phyloP scores from a whole-genome alignment of 2,888 invertebrate species.

The Nebria salina region DNA sequence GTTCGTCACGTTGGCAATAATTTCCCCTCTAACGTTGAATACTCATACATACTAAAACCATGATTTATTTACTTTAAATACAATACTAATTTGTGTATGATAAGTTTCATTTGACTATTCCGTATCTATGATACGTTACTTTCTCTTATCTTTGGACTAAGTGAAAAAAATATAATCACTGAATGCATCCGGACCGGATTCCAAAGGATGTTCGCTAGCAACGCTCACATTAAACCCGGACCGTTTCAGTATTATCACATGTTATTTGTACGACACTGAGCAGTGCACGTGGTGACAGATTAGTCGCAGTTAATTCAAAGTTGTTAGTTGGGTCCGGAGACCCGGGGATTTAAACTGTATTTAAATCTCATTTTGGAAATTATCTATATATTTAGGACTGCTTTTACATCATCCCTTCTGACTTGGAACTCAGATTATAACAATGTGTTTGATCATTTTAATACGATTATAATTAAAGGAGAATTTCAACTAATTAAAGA shows the following conservation, averaged over 20 bases:
- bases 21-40: too few species aligned
- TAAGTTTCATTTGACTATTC: background rate
- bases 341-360: constrained; percentile 38
- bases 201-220: background rate
- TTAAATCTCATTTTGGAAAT: constrained; percentile 36
- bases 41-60: too few species aligned
- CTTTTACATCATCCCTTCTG: background rate
- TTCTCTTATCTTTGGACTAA: background rate
- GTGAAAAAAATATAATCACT: constrained; percentile 22
- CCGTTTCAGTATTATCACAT: constrained; percentile 17
- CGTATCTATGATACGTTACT: background rate
- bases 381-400: constrained; percentile 25
- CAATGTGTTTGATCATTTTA: background rate
- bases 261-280: constrained; percentile 11
- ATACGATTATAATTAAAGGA: background rate
- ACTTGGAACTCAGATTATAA: background rate
- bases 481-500: too few species aligned
- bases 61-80: too few species aligned
- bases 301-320: constrained; percentile 36
- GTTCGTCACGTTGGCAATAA: background rate
- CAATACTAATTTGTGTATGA: background rate
- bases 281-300: constrained; percentile 24
- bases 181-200: constrained; percentile 24
- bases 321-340: constrained; percentile 13
- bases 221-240: constrained; percentile 20